Percentiles rank a stretch among this genome's conserved stretches.
Conservation (phyloP, 1,140 invertebrate species). For the Drosophila melanica region DNA sequence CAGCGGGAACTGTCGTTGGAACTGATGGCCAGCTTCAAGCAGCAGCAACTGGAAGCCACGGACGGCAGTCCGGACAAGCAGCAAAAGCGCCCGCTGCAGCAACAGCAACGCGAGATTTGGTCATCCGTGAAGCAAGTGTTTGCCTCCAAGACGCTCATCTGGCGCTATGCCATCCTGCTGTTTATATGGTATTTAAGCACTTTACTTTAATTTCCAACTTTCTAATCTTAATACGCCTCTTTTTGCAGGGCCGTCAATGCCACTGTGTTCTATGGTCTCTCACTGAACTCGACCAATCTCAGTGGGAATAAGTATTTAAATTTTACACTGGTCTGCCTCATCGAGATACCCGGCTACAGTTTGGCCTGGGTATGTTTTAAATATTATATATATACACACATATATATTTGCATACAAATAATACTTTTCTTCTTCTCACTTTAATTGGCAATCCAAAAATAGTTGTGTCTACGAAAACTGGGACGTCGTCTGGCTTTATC, state of each 20-base stretch:
- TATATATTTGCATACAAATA: background rate
- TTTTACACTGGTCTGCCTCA: constrained; percentile 86
- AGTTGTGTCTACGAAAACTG: constrained; percentile 85
- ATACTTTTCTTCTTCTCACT: constrained; percentile 12
- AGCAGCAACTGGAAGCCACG: constrained; percentile 49
- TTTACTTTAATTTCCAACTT: background rate
- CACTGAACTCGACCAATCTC: constrained; percentile 88
- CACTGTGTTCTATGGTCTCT: constrained; percentile 90
- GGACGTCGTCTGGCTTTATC: constrained; percentile 85
- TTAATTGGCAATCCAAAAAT: constrained; percentile 34
- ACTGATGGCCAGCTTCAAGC: constrained; percentile 77
- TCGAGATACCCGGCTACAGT: constrained; percentile 87
- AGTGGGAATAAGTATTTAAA: constrained; percentile 88
- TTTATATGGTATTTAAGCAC: constrained; percentile 85
- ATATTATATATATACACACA: constrained; percentile 13
- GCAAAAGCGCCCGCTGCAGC: constrained; percentile 1
- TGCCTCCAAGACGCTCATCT: constrained; percentile 84
- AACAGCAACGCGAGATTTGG: constrained; percentile 70
- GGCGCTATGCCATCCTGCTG: constrained; percentile 84
- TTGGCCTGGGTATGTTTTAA: constrained; percentile 71
- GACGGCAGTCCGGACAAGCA: background rate
- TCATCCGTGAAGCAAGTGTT: constrained; percentile 84
- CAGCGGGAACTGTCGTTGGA: constrained; percentile 84
- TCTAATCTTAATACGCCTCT: constrained; percentile 17
- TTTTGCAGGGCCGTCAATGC: constrained; percentile 88